phyloP scores from a whole-genome alignment of 2,888 invertebrate species.

The Parasteatoda lunata region DNA sequence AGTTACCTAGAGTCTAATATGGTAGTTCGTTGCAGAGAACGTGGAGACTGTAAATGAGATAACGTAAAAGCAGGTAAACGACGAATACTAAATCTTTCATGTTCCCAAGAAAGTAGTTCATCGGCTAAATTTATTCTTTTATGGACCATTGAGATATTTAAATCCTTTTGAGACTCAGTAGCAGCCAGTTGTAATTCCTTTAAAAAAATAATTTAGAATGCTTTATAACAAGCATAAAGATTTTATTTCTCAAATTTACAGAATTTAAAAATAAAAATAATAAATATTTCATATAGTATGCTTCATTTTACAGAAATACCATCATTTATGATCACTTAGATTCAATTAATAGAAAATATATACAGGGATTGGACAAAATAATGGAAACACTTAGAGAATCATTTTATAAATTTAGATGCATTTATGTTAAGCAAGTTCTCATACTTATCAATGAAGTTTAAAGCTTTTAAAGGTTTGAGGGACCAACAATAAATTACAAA shows the following conservation, averaged over 20 bases:
- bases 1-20: constrained; percentile 75
- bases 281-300: too few species aligned
- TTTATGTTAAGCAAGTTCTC: too few species aligned
- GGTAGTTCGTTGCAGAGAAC: constrained; percentile 73
- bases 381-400: too few species aligned
- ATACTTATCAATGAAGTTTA: too few species aligned
- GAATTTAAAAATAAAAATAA: constrained; percentile 22
- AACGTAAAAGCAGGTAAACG: constrained; percentile 93
- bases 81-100: constrained; percentile 94
- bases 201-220: constrained; percentile 9
- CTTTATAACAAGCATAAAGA: too few species aligned
- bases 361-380: too few species aligned
- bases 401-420: too few species aligned
- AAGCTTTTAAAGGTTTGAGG: too few species aligned
- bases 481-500: too few species aligned
- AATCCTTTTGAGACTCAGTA: constrained; percentile 74
- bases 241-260: not conserved
- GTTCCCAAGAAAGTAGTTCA: constrained; percentile 94
- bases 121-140: constrained; percentile 98
- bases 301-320: too few species aligned
- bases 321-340: too few species aligned
- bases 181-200: constrained; percentile 80
- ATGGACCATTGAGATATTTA: constrained; percentile 83
- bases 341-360: too few species aligned
- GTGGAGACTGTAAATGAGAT: constrained; percentile 80